Base-by-base conservation (phyloP, 2,797 vertebrate genomes). In the Notolabrus celidotus region DNA sequence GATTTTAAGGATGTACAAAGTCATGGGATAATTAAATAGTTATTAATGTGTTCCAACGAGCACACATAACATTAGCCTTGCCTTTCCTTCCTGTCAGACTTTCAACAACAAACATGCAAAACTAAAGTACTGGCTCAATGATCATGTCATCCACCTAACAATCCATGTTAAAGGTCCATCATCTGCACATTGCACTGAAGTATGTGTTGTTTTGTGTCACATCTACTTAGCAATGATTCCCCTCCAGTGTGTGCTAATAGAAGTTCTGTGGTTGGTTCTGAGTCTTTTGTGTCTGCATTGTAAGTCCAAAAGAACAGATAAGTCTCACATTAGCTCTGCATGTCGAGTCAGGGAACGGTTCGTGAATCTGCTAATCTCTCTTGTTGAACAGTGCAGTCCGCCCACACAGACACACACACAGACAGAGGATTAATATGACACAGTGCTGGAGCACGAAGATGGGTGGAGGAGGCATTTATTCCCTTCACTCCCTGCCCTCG, bases 401-500 rank as follows among this genome's bases (percentile, higher is more conserved):
- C 69, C 62, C 60, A 49, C 70, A 58, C 47, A 23, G 5, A 57
- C 51, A 71, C 60, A 72, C 60, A 50, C 72, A 55, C 51, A 25
- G 6, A 52, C 60, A 50, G 39, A 50, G 62, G 70, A 83, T 86
- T 88, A 80, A 68, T 69, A 82, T 79, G 82, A 84, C 82, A 79
- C 77, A 85, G 70, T 69, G 61, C 64, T 77, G 0, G 52, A 82
- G 46, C 66, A 89, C 80, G 88, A 84, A 77, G 59, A 74, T 68
- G 79, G 83, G 78, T 62, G 84, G 82, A 86, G 79, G 74, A 86
- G 62, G 59, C 57, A 55, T 88, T 83, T 79, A 36, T 63, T 68
- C 50, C 45, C 61, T 77, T 49, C 43, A 58, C 62, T 56, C 71
- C 70, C 63, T 59, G 20, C 60, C 33, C 39, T 33, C 53, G 77